phyloP scores from a whole-genome alignment of 2,797 vertebrate species.

The Lepilemur septentrionalis region DNA sequence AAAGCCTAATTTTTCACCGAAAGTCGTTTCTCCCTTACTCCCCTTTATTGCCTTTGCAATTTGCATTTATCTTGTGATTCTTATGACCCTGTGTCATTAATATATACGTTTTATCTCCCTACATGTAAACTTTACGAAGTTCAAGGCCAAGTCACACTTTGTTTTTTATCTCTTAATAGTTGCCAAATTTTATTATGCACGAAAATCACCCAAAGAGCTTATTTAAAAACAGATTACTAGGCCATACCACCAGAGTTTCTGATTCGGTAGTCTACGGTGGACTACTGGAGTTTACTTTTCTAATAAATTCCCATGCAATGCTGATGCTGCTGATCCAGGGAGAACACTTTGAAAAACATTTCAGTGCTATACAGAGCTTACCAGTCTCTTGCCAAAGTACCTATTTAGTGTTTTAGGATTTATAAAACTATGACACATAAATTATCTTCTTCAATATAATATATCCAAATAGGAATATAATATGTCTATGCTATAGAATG shows the following conservation, averaged over 20 bases:
- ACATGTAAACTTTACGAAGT: neutral
- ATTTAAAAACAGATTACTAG: constrained; percentile 10
- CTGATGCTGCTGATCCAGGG: neutral
- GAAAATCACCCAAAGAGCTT: neutral
- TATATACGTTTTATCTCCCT: neutral
- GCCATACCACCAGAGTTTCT: neutral
- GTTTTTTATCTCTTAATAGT: neutral
- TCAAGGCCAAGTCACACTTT: neutral
- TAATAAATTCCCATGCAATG: neutral
- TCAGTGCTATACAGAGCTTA: neutral
- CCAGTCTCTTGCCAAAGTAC: neutral
- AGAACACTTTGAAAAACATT: neutral
- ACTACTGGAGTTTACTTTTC: neutral
- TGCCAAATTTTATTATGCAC: constrained; percentile 10
- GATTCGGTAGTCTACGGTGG: neutral
- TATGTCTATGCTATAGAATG: neutral
- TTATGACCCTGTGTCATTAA: neutral
- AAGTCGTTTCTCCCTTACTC: neutral
- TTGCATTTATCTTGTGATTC: neutral
- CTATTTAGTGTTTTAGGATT: neutral
- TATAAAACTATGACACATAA: neutral
- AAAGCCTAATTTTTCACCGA: neutral
- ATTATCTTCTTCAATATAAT: neutral
- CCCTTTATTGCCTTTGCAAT: neutral
- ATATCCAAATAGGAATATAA: neutral